Base-by-base conservation (phyloP, 1,140 invertebrate species). In the Heliothis virescens region DNA sequence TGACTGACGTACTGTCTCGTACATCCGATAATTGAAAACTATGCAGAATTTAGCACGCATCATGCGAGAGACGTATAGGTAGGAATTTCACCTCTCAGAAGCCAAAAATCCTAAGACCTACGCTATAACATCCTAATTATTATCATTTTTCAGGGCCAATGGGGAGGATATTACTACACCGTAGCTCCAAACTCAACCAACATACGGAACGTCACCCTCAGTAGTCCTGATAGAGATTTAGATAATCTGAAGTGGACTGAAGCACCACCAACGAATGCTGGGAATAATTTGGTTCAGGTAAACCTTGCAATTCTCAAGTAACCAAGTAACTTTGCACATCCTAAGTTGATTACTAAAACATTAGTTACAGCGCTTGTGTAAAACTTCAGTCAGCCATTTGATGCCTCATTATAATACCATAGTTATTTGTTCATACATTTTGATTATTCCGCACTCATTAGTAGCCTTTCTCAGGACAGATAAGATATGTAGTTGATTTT, bases 131-230 rank as follows among this genome's bases (percentile, higher is more conserved):
- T 1, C 2, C 21, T 41, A 41, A 5, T 53, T 15, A 4, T 53
- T 26, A 9, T 18, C 48, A 26, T n/a, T n/a, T 41, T 41, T 41
- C 5, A 87, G 86, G 86, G 84, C 5, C 53, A 82, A 81, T 87
- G 86, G 86, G 86, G 86, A 10, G 77, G 82, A 7, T 86, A 81
- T 26, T 85, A 86, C 26, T 82, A 81, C 55, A 71, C 79, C 5
- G 59, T 83, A 62, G 75, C 65, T 26, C 18, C 47, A 11, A 81
- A 57, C 3, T 73, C 79, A 1, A 48, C 57, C 5, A 78, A 63
- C 5, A 21, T 82, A 0, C 52, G 79, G 29, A 79, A 83, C 15
- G 59, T 84, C 0, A 79, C 76, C 3, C 47, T 87, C 1, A 72
- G 48, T 0, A 77, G 53, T 65, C 34, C 71, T 50, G 62, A 72